Conservation (phyloP, 2,113 vertebrate species). For the Nycticryphes semicollaris region DNA sequence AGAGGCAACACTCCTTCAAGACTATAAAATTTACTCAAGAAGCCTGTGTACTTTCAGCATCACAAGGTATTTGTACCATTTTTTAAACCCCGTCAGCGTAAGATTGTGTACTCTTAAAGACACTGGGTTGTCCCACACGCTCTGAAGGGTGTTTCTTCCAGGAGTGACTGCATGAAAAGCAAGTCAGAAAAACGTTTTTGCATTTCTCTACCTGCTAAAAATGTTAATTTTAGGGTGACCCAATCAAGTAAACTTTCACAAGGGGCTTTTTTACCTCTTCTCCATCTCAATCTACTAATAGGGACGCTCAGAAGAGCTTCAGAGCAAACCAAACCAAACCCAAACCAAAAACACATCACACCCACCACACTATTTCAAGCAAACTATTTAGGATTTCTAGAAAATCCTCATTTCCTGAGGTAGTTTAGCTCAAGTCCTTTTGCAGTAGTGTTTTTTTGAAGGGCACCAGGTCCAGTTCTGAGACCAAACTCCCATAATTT, state of each 20-base stretch:
- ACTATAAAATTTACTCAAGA: background rate
- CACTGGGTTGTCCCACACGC: background rate
- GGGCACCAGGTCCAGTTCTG: background rate
- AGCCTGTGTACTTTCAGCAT: background rate
- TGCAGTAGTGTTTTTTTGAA: background rate
- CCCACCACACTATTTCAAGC: background rate
- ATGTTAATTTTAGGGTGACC: background rate
- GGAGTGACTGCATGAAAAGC: background rate
- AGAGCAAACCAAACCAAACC: background rate
- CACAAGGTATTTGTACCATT: background rate
- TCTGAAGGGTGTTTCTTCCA: background rate
- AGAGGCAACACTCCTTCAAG: background rate
- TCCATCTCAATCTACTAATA: background rate
- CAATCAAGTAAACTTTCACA: background rate
- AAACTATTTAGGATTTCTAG: background rate
- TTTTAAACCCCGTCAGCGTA: background rate
- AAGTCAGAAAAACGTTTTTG: background rate
- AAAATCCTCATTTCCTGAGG: background rate
- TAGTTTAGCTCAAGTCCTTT: background rate
- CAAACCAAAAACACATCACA: background rate
- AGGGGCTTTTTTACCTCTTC: background rate
- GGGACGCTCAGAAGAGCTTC: background rate
- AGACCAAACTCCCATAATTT: background rate
- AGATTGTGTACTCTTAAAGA: background rate
- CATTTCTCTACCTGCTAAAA: background rate